Percentiles rank a stretch among this genome's conserved stretches.
Conservation (phyloP, 2,797 vertebrate genomes). For the Mus caroli region DNA sequence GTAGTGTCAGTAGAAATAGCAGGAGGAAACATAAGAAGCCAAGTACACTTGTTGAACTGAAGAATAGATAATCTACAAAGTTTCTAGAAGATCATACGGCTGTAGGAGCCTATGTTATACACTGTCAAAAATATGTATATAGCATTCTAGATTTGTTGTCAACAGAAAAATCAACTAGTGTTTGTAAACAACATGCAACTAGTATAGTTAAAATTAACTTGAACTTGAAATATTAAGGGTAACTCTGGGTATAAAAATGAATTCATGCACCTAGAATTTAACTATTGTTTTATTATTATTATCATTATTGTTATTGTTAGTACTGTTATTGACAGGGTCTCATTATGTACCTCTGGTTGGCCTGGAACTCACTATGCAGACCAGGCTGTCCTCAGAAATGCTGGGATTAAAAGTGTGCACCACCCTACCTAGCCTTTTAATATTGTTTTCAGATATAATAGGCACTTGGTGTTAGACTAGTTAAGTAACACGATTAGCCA, state of each 20-base stretch:
- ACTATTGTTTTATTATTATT: background rate
- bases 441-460: conserved; percentile 15
- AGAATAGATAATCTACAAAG: background rate
- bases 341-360: background rate
- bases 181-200: conserved; percentile 8
- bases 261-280: background rate
- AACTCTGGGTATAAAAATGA: background rate
- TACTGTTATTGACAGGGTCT: background rate
- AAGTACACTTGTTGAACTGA: conserved; percentile 68
- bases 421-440: background rate
- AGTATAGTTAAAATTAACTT: conserved; percentile 35
- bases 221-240: conserved; percentile 38
- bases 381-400: background rate
- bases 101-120: background rate
- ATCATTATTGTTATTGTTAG: background rate
- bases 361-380: background rate
- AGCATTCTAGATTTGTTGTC: conserved; percentile 14
- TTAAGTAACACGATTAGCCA: background rate
- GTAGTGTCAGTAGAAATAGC: conserved; percentile 21
- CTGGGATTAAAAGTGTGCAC: background rate
- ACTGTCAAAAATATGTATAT: conserved; percentile 23
- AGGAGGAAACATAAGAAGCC: background rate
- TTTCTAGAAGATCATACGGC: background rate
- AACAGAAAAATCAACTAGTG: conserved; percentile 9
- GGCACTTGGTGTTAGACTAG: background rate